Conservation (phyloP, 1,140 invertebrate species). For the Drosophila parabipectinata region DNA sequence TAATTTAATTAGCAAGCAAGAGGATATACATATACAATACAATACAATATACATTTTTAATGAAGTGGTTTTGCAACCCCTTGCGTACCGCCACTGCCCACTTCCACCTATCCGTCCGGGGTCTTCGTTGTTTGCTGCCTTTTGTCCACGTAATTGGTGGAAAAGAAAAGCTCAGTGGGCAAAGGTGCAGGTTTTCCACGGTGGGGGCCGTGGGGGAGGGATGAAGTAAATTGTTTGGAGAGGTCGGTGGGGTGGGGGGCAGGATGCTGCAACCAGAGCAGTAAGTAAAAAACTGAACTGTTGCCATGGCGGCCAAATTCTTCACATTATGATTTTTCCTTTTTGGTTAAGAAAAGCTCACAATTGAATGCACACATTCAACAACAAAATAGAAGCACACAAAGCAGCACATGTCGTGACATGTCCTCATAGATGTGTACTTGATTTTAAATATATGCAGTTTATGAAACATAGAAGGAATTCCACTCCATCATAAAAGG, state of each 20-base stretch:
- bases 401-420: neutral
- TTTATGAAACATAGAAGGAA: no score
- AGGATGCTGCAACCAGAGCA: neutral
- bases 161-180: slow-evolving; percentile 42
- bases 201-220: neutral
- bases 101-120: neutral
- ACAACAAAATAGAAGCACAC: neutral
- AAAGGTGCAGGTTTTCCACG: slow-evolving; percentile 6
- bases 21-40: neutral
- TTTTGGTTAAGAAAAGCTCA: slow-evolving; percentile 6
- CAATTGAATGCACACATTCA: slow-evolving; percentile 1
- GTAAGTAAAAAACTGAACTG: slow-evolving; percentile 16
- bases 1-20: neutral
- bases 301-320: slow-evolving; percentile 23
- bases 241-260: neutral
- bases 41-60: neutral
- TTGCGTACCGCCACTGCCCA: neutral
- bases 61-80: neutral
- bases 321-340: slow-evolving; percentile 6
- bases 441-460: no score
- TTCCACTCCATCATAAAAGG: no score
- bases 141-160: slow-evolving; percentile 70
- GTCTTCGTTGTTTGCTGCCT: slow-evolving; percentile 29
- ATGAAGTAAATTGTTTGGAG: neutral
- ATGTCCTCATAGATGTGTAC: neutral